Evolutionary conservation across 2,113 vertebrate species (phyloP).

Genomic region (Phaetusa simplex): DNA sequence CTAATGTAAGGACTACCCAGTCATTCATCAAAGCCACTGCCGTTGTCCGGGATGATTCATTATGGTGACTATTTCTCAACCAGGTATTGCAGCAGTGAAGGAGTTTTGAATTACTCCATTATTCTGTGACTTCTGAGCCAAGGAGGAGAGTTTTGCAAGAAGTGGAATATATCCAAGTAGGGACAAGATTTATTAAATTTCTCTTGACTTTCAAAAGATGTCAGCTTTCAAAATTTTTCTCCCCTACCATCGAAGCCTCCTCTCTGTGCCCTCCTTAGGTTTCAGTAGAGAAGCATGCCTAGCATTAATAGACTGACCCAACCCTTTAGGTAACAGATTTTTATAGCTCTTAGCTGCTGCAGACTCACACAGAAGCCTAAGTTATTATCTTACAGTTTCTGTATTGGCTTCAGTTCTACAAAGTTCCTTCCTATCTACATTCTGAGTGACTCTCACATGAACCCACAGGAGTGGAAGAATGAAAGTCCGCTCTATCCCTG

Average conservation of each 20-base stretch:
- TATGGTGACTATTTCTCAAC: neutral
- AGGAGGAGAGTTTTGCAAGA: constrained; percentile 12
- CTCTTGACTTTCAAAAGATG: neutral
- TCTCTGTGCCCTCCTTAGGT: neutral
- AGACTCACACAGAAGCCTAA: neutral
- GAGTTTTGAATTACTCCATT: neutral
- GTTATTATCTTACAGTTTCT: neutral
- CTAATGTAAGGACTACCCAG: neutral
- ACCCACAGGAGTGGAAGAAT: neutral
- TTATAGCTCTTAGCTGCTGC: neutral
- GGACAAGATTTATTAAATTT: neutral
- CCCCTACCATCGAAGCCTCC: neutral
- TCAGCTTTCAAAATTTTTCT: neutral
- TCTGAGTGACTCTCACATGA: neutral
- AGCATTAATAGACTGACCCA: neutral
- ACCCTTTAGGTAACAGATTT: neutral
- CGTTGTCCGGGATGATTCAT: neutral
- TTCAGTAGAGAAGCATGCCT: neutral
- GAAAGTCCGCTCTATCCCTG: neutral
- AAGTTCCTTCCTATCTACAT: neutral
- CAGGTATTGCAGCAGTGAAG: constrained; percentile 10
- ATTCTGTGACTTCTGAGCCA: neutral
- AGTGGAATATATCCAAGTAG: neutral
- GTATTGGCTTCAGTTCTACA: neutral
- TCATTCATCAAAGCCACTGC: neutral